Percentiles rank a stretch among this genome's conserved stretches.
These are phyloP conservation scores for Odontothrips loti DNA, from an alignment of 2,888 invertebrate genomes.

Conservation along the genomic window DNA sequence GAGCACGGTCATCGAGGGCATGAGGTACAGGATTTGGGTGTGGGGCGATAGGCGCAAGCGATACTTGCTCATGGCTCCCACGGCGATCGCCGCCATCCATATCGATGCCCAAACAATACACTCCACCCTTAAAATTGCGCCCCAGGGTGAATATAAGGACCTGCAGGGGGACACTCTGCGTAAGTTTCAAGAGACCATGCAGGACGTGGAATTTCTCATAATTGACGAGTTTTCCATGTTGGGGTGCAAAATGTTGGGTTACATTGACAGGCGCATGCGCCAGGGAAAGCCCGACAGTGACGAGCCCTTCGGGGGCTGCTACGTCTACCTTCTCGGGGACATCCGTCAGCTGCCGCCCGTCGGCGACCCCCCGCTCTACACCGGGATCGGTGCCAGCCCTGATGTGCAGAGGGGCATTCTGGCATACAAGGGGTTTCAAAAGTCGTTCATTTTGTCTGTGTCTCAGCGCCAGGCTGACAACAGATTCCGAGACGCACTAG, in stretches of 20 bases:
- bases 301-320: neutral
- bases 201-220: neutral
- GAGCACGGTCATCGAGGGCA: neutral
- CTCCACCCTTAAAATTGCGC: neutral
- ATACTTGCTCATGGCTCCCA: neutral
- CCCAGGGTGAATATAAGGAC: neutral
- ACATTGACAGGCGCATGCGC: neutral
- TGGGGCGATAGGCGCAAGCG: neutral
- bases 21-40: neutral
- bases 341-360: neutral
- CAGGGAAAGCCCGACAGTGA: neutral
- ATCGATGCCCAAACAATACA: neutral
- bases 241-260: neutral
- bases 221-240: neutral
- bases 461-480: neutral
- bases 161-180: neutral
- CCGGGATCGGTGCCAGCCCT: neutral
- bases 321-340: neutral
- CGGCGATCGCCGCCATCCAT: neutral
- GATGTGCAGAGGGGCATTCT: neutral
- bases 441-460: neutral
- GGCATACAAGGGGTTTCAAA: neutral
- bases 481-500: neutral
- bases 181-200: neutral
- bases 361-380: neutral